These are phyloP conservation scores for Crax fasciolata DNA, from an alignment of 2,797 vertebrate genomes.

Conservation along the genomic window DNA sequence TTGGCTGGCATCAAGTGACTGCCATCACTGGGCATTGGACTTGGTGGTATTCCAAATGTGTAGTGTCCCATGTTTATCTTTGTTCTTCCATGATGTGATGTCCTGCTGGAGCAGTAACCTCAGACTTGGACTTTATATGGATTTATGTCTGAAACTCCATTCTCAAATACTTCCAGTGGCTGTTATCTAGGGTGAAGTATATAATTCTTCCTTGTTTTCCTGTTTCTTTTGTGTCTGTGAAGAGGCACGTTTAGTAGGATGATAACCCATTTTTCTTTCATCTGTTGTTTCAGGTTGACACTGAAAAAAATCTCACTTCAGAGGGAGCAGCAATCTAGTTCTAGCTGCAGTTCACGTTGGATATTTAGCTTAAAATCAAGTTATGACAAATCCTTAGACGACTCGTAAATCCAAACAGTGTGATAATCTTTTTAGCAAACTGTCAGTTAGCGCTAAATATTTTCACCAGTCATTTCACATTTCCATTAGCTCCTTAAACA, in stretches of 20 bases:
- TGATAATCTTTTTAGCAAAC: constrained; percentile 34
- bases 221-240: neutral
- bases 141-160: neutral
- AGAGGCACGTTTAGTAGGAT: neutral
- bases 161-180: neutral
- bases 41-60: neutral
- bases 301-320: constrained; percentile 18
- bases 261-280: neutral
- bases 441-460: constrained; percentile 65
- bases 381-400: constrained; percentile 40
- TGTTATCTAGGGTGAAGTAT: neutral
- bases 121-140: neutral
- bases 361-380: constrained; percentile 40
- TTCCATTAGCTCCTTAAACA: constrained; percentile 59
- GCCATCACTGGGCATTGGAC: neutral
- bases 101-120: neutral
- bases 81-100: neutral
- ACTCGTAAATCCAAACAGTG: constrained; percentile 12
- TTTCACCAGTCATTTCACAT: constrained; percentile 49
- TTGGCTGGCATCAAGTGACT: neutral
- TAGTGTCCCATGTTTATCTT: rapidly evolving
- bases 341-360: neutral
- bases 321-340: neutral
- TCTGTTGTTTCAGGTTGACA: neutral
- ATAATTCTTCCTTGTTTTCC: neutral